Conservation (phyloP, 2,888 invertebrate species). For the Arge pagana region DNA sequence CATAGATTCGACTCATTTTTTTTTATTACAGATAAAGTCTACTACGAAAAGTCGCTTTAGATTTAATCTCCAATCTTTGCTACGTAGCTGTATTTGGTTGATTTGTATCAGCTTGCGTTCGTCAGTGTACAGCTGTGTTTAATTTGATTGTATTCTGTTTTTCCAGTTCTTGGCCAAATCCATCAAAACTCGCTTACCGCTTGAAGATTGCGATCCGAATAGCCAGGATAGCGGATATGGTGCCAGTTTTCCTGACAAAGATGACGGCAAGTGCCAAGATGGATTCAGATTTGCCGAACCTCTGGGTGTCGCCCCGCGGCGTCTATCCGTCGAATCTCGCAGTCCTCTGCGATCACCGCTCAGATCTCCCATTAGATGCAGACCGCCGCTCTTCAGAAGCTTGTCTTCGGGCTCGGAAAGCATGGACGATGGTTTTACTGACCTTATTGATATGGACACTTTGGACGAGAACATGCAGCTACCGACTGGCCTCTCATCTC, state of each 20-base stretch:
- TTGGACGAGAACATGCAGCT: slow-evolving; percentile 59
- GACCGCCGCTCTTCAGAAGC: slow-evolving; percentile 56
- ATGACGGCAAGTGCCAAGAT: slow-evolving; percentile 34
- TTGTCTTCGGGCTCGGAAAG: slow-evolving; percentile 65
- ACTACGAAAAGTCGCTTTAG: slow-evolving; percentile 13
- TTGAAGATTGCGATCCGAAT: slow-evolving; percentile 62
- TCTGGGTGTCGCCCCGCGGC: slow-evolving; percentile 53
- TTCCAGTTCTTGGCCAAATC: slow-evolving; percentile 10
- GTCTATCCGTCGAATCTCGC: slow-evolving; percentile 44
- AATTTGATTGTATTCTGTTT: too few species aligned
- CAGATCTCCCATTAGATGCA: slow-evolving; percentile 11
- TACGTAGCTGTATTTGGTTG: too few species aligned
- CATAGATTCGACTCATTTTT: not conserved
- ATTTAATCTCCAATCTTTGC: too few species aligned
- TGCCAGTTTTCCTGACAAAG: slow-evolving; percentile 50
- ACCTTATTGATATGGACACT: slow-evolving; percentile 66
- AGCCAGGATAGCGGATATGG: slow-evolving; percentile 67
- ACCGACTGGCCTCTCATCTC: slow-evolving; percentile 64
- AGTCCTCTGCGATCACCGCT: slow-evolving; percentile 34
- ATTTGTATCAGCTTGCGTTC: too few species aligned
- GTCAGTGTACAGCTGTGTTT: too few species aligned
- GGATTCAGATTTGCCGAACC: slow-evolving; percentile 57
- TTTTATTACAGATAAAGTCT: slow-evolving; percentile 4
- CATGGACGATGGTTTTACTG: slow-evolving; percentile 69
- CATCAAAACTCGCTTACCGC: slow-evolving; percentile 50